Conservation (phyloP, 2,797 vertebrate genomes). For the Thalassophryne amazonica region DNA sequence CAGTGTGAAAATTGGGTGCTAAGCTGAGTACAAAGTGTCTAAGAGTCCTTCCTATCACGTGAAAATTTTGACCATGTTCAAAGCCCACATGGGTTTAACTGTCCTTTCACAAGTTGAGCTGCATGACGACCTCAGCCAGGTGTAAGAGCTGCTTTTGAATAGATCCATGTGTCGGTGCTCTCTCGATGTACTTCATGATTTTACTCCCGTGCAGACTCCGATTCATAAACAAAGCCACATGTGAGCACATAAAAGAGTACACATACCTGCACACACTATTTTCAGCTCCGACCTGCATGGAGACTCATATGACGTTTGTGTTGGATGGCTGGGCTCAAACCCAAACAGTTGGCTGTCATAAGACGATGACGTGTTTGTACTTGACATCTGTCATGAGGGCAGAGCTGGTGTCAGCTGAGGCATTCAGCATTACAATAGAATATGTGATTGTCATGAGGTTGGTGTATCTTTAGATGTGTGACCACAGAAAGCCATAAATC, state of each 20-base stretch:
- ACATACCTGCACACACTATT: background rate
- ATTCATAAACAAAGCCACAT: constrained; percentile 4
- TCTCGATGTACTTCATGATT: background rate
- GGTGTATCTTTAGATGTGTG: constrained; percentile 8
- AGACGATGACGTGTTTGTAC: constrained; percentile 32
- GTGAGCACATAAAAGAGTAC: constrained; percentile 17
- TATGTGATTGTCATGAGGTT: background rate
- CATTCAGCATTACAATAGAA: constrained; percentile 11
- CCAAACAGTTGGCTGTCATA: constrained; percentile 53
- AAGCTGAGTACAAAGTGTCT: no score
- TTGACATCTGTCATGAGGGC: constrained; percentile 41
- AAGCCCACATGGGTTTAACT: no score
- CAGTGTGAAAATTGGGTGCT: no score
- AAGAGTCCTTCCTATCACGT: no score
- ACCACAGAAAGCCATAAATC: no score
- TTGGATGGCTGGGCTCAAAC: constrained; percentile 6
- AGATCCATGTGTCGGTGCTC: constrained; percentile 40
- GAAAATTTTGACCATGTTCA: no score
- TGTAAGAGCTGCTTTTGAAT: no score
- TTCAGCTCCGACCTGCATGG: constrained; percentile 25
- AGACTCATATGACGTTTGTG: constrained; percentile 6
- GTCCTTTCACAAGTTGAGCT: no score
- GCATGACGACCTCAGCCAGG: no score
- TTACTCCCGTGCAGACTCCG: background rate
- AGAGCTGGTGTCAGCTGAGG: constrained; percentile 40